These are phyloP conservation scores for Mythimna pallens DNA, from an alignment of 2,888 invertebrate species.

Conservation along the genomic window DNA sequence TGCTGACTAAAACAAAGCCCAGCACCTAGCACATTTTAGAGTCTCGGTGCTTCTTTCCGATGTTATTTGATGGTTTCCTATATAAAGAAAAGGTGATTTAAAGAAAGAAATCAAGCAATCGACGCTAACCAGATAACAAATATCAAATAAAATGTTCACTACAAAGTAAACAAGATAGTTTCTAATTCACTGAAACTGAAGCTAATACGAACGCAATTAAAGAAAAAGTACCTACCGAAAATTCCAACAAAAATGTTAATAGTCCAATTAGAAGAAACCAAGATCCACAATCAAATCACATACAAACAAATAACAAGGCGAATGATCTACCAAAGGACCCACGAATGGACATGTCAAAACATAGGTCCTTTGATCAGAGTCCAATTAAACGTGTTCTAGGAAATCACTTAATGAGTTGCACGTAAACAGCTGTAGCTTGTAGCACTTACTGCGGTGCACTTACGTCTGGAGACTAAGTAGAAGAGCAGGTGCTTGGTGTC, in stretches of 20 bases:
- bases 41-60: too few species aligned
- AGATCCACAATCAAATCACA: slow-evolving; percentile 14
- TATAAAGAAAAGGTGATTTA: not conserved
- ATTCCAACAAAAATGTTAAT: slow-evolving; percentile 18
- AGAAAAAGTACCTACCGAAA: not conserved
- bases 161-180: not conserved
- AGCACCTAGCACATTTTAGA: too few species aligned
- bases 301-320: slow-evolving; percentile 37
- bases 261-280: slow-evolving; percentile 39
- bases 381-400: slow-evolving; percentile 82
- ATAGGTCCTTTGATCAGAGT: slow-evolving; percentile 84
- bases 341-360: slow-evolving; percentile 81
- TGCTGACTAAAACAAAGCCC: too few species aligned
- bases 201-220: slow-evolving; percentile 14
- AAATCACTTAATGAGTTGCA: slow-evolving; percentile 86
- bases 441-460: slow-evolving; percentile 38
- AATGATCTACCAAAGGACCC: slow-evolving; percentile 40
- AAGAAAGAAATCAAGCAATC: not conserved
- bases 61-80: too few species aligned
- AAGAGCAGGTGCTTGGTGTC: slow-evolving; percentile 58
- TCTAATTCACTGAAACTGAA: slow-evolving; percentile 20
- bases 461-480: slow-evolving; percentile 48
- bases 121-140: not conserved
- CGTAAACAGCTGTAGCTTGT: slow-evolving; percentile 70
- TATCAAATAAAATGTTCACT: not conserved